phyloP scores from a whole-genome alignment of 1,140 invertebrate species.

The Mactra quadrangularis region DNA sequence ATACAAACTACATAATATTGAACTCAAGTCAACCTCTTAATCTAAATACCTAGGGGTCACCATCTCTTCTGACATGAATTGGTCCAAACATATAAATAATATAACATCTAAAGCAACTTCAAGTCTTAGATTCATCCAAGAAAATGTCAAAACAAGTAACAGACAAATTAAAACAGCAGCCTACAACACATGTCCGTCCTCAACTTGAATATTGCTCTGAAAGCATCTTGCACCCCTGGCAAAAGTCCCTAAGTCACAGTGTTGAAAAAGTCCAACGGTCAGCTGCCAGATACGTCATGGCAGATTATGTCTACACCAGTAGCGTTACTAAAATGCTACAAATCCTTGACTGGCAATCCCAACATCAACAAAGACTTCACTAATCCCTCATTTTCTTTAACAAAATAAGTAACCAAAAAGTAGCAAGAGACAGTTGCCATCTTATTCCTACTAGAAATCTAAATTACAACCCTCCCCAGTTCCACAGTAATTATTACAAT shows the following conservation, averaged over 20 bases:
- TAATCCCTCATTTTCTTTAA: too few relatives aligned
- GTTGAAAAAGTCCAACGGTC: slow-evolving; percentile 10
- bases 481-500: too few relatives aligned
- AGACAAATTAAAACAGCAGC: slow-evolving; percentile 12
- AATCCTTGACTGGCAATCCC: too few relatives aligned
- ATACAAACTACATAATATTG: slow-evolving; percentile 8
- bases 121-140: slow-evolving; percentile 22
- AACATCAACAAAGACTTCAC: too few relatives aligned
- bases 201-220: slow-evolving; percentile 42
- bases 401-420: too few relatives aligned
- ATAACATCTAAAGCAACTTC: too few relatives aligned
- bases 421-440: too few relatives aligned
- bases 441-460: too few relatives aligned
- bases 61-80: too few relatives aligned
- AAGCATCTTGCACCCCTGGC: slow-evolving; percentile 26
- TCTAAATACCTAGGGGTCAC: slow-evolving; percentile 32
- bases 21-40: background rate
- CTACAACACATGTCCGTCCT: slow-evolving; percentile 32
- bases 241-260: background rate
- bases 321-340: too few relatives aligned
- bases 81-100: slow-evolving; percentile 16
- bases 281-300: slow-evolving; percentile 5
- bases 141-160: slow-evolving; percentile 19
- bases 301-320: slow-evolving; percentile 2
- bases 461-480: too few relatives aligned